A percentile compares a stretch with the other conserved stretches of the same genome.
Evolutionary conservation across 1,140 invertebrate species (phyloP).

Genomic region (Lordiphosa stackelbergi): DNA sequence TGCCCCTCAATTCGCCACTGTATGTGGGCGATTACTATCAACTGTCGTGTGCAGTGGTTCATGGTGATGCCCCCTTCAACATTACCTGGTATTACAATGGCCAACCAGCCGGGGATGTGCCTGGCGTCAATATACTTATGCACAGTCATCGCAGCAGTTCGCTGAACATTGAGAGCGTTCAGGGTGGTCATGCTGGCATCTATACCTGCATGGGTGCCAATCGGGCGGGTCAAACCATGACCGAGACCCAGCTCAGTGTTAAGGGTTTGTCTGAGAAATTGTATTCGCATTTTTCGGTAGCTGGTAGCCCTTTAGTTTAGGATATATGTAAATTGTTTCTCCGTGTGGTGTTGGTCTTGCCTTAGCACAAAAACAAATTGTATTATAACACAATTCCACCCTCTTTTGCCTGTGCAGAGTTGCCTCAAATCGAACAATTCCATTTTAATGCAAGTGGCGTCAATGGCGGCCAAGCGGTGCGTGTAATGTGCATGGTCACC

Average conservation of each 20-base stretch:
- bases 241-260: slow-evolving; percentile 79
- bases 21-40: slow-evolving; percentile 88
- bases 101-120: slow-evolving; percentile 71
- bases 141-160: slow-evolving; percentile 81
- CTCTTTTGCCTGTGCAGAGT: slow-evolving; percentile 67
- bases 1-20: slow-evolving; percentile 84
- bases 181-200: slow-evolving; percentile 82
- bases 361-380: slow-evolving; percentile 33
- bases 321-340: slow-evolving; percentile 24
- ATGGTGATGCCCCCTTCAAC: slow-evolving; percentile 87
- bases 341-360: slow-evolving; percentile 53
- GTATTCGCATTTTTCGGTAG: slow-evolving; percentile 11
- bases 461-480: slow-evolving; percentile 83
- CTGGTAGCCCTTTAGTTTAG: slow-evolving; percentile 28
- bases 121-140: slow-evolving; percentile 76
- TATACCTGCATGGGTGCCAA: slow-evolving; percentile 87
- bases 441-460: slow-evolving; percentile 82
- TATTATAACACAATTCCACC: slow-evolving; percentile 48
- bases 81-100: slow-evolving; percentile 89
- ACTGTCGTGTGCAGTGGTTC: slow-evolving; percentile 85
- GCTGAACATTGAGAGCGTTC: slow-evolving; percentile 85
- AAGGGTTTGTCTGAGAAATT: slow-evolving; percentile 78
- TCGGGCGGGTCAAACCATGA: slow-evolving; percentile 83
- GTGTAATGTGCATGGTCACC: slow-evolving; percentile 84
- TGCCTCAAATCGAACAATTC: slow-evolving; percentile 84